phyloP scores from a whole-genome alignment of 2,888 invertebrate genomes.

The Netelia fuscicornis region DNA sequence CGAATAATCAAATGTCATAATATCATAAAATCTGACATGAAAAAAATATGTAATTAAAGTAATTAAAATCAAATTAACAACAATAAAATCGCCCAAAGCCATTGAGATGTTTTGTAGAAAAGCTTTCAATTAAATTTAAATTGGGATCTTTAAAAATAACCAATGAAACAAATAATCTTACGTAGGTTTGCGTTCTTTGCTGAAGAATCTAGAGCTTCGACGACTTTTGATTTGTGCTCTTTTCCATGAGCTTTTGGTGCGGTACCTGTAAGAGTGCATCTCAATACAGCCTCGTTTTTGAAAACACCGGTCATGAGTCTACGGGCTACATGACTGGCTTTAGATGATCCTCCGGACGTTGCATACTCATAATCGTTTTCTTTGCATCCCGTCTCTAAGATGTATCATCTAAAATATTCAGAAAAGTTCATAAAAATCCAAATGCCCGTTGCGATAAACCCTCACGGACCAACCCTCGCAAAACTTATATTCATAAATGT shows the following conservation, averaged over 20 bases:
- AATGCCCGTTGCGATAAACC: neutral
- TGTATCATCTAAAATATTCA: neutral
- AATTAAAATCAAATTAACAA: no score
- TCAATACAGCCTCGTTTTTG: neutral
- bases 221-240: neutral
- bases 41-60: neutral
- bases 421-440: neutral
- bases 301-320: neutral
- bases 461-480: neutral
- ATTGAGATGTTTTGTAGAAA: constrained; percentile 1
- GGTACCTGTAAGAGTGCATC: neutral
- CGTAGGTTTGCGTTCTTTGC: neutral
- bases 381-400: neutral
- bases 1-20: constrained; percentile 1
- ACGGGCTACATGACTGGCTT: neutral
- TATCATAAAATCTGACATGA: constrained; percentile 1
- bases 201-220: neutral
- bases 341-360: neutral
- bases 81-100: neutral
- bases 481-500: neutral
- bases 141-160: neutral
- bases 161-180: constrained; percentile 3
- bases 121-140: neutral
- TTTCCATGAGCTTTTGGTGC: neutral
- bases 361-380: neutral